These are phyloP conservation scores for Polypedilum pembai DNA, from an alignment of 1,140 invertebrate species.

Conservation along the genomic window DNA sequence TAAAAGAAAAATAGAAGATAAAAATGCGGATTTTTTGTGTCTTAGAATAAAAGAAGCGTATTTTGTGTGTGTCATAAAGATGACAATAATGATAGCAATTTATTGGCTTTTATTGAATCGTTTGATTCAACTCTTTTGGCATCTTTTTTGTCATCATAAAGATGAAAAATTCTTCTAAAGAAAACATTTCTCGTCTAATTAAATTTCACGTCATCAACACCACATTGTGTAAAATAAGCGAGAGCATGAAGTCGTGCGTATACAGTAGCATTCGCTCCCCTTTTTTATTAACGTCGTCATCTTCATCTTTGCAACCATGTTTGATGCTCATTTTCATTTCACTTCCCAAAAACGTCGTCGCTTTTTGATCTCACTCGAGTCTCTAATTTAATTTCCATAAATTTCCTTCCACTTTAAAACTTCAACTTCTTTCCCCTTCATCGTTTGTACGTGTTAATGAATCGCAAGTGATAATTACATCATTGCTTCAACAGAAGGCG, in stretches of 20 bases:
- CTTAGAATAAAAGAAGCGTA: background rate
- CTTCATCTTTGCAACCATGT: background rate
- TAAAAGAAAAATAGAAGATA: background rate
- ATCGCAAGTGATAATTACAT: slow-evolving; percentile 28
- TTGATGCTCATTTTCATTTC: slow-evolving; percentile 6
- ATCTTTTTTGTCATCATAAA: background rate
- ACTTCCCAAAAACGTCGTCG: background rate
- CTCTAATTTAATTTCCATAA: slow-evolving; percentile 27
- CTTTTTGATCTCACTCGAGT: slow-evolving; percentile 14
- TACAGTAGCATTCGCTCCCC: background rate
- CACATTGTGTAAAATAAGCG: background rate
- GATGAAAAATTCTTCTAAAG: background rate
- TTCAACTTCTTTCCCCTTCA: background rate
- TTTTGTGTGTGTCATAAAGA: slow-evolving; percentile 12
- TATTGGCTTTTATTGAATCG: background rate
- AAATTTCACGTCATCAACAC: slow-evolving; percentile 17
- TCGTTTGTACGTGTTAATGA: slow-evolving; percentile 15
- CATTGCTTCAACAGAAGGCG: background rate
- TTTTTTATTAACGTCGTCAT: background rate
- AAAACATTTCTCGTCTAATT: background rate
- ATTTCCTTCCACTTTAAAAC: slow-evolving; percentile 4
- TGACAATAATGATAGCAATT: slow-evolving; percentile 27
- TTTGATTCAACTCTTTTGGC: background rate
- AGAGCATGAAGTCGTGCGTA: background rate
- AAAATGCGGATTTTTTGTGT: background rate